Percentiles rank a stretch among this genome's conserved stretches.
These are phyloP conservation scores for Eugnorisma glareosa DNA, from an alignment of 2,888 invertebrate species.

Conservation along the genomic window DNA sequence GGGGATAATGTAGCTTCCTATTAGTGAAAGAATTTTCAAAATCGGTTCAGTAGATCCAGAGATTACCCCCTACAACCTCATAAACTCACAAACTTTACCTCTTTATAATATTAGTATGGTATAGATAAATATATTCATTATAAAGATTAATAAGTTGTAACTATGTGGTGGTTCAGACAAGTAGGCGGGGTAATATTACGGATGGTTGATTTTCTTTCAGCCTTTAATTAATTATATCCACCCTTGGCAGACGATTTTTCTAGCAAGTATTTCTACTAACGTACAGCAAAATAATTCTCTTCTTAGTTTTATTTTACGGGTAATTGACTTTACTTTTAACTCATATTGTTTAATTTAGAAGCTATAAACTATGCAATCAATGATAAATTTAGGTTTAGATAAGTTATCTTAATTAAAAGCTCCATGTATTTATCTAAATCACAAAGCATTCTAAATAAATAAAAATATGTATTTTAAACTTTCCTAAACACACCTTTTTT, in stretches of 20 bases:
- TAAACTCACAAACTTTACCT: too few relatives aligned
- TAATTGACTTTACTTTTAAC: neutral
- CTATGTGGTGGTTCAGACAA: conserved; percentile 11
- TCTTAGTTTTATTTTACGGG: conserved; percentile 1
- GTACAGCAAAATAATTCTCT: neutral
- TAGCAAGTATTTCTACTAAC: neutral
- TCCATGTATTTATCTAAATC: neutral
- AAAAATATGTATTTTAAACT: too few relatives aligned
- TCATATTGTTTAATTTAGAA: neutral
- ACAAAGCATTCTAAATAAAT: neutral
- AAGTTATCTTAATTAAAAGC: neutral
- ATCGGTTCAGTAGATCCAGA: too few relatives aligned
- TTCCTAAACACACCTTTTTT: too few relatives aligned
- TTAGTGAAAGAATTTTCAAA: too few relatives aligned
- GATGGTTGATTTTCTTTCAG: conserved; percentile 18
- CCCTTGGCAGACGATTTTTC: conserved; percentile 5
- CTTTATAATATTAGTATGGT: too few relatives aligned
- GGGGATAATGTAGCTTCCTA: too few relatives aligned
- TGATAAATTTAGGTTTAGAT: neutral
- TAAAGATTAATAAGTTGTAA: neutral
- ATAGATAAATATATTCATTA: neutral
- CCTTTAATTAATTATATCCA: conserved; percentile 22
- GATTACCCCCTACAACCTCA: too few relatives aligned
- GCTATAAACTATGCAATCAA: neutral
- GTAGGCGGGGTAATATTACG: conserved; percentile 16